Evolutionary conservation across 2,888 invertebrate species (phyloP).

Genomic region (Hoplodrina blanda): DNA sequence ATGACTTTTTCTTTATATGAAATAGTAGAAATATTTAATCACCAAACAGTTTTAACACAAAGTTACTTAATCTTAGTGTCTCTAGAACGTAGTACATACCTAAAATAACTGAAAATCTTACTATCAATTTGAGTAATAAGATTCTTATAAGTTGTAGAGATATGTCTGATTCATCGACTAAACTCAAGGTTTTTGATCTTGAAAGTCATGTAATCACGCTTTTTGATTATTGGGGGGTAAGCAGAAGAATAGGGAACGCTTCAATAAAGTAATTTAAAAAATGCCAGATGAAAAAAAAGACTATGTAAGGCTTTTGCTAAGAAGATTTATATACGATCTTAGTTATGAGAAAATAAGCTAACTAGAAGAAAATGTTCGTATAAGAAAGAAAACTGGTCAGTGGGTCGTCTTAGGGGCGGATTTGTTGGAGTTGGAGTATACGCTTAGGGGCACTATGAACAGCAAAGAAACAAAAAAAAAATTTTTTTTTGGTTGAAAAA

Average conservation of each 20-base stretch:
- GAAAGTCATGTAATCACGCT: conserved; percentile 42
- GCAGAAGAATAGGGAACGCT: not conserved
- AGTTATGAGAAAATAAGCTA: no score
- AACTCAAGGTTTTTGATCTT: conserved; percentile 54
- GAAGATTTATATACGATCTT: not conserved
- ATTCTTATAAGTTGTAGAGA: conserved; percentile 36
- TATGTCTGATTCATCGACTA: conserved; percentile 47
- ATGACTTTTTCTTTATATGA: fast-evolving
- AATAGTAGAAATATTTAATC: not conserved
- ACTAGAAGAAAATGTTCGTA: not conserved
- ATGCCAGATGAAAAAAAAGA: not conserved
- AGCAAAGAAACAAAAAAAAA: no score
- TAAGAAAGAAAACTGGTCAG: conserved; percentile 8
- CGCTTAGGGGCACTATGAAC: no score
- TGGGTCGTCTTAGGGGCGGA: no score
- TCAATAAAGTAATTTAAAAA: not conserved
- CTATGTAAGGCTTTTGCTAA: not conserved
- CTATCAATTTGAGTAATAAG: conserved; percentile 13
- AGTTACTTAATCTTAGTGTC: not conserved
- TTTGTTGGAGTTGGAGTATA: no score
- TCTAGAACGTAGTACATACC: no score
- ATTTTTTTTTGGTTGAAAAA: no score
- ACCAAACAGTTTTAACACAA: not conserved
- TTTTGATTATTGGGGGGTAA: conserved; percentile 8
- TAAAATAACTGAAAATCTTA: no score